These are phyloP conservation scores for Clivina fossor DNA, from an alignment of 2,888 invertebrate species.

Conservation along the genomic window DNA sequence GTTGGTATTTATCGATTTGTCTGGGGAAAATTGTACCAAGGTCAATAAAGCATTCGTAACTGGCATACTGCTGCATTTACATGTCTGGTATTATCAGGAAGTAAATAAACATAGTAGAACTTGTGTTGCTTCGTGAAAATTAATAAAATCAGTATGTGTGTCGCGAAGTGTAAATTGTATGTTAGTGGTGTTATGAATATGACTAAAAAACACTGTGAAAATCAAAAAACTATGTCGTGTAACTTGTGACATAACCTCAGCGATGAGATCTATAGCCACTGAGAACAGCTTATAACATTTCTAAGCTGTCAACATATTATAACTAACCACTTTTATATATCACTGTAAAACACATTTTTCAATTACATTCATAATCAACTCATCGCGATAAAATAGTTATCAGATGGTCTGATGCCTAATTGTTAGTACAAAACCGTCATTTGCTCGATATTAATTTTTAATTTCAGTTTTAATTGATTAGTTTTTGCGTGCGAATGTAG, in stretches of 20 bases:
- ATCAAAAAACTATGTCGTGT: constrained; percentile 32
- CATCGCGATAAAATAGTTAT: background rate
- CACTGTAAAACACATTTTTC: too few relatives aligned
- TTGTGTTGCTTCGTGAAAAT: constrained; percentile 26
- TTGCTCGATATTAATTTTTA: constrained; percentile 8
- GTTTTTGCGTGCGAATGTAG: too few relatives aligned
- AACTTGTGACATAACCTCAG: constrained; percentile 32
- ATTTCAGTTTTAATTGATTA: constrained; percentile 15
- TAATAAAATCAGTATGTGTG: constrained; percentile 27
- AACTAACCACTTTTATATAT: too few relatives aligned
- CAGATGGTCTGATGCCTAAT: constrained; percentile 6
- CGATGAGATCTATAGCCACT: constrained; percentile 24
- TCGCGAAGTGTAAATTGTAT: constrained; percentile 23
- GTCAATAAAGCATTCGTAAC: constrained; percentile 29
- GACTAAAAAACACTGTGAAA: constrained; percentile 31
- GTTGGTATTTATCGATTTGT: constrained; percentile 26
- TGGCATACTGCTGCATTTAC: constrained; percentile 18
- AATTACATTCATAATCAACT: too few relatives aligned
- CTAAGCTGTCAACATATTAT: too few relatives aligned
- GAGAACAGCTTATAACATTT: constrained; percentile 14
- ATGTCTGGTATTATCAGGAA: constrained; percentile 22
- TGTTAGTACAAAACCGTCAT: constrained; percentile 12
- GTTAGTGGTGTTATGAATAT: constrained; percentile 21
- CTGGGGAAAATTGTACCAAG: constrained; percentile 27
- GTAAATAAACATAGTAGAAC: constrained; percentile 26